Conservation (phyloP, 2,888 invertebrate genomes). For the Thumatha senex region DNA sequence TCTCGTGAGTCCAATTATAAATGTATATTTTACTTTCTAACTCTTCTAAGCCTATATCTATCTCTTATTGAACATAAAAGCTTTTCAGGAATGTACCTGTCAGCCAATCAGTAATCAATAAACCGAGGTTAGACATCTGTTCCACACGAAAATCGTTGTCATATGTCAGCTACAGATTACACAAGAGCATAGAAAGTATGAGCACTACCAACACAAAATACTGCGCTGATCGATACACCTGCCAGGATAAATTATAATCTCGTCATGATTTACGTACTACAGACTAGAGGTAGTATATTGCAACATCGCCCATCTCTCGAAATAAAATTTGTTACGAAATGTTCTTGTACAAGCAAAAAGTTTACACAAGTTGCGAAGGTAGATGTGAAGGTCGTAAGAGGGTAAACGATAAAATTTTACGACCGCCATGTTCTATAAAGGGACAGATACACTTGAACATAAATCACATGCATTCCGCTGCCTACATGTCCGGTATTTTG, state of each 20-base stretch:
- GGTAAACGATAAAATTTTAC: conserved; percentile 14
- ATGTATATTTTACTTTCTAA: too few relatives aligned
- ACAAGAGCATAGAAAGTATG: not conserved
- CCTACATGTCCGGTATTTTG: conserved; percentile 2
- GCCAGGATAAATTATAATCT: conserved; percentile 4
- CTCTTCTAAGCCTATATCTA: too few relatives aligned
- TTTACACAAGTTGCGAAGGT: conserved; percentile 8
- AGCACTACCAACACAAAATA: not conserved
- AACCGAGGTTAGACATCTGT: too few relatives aligned
- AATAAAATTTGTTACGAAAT: not conserved
- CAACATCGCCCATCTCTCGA: too few relatives aligned
- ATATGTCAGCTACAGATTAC: too few relatives aligned
- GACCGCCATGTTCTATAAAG: conserved; percentile 8
- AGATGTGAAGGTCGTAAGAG: conserved; percentile 7
- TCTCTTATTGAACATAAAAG: too few relatives aligned
- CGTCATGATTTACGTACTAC: not conserved
- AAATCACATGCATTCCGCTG: conserved; percentile 1
- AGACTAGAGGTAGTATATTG: too few relatives aligned
- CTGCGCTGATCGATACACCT: conserved; percentile 4
- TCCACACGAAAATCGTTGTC: too few relatives aligned
- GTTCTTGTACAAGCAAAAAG: conserved; percentile 3
- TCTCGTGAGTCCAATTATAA: too few relatives aligned
- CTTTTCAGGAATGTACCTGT: too few relatives aligned
- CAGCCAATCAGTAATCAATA: too few relatives aligned
- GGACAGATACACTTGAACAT: conserved; percentile 8